Evolutionary conservation across 2,113 vertebrate genomes (phyloP), one percentile per base, ranked within the genome.

Genomic region (Brachyhypopomus gauderio): DNA sequence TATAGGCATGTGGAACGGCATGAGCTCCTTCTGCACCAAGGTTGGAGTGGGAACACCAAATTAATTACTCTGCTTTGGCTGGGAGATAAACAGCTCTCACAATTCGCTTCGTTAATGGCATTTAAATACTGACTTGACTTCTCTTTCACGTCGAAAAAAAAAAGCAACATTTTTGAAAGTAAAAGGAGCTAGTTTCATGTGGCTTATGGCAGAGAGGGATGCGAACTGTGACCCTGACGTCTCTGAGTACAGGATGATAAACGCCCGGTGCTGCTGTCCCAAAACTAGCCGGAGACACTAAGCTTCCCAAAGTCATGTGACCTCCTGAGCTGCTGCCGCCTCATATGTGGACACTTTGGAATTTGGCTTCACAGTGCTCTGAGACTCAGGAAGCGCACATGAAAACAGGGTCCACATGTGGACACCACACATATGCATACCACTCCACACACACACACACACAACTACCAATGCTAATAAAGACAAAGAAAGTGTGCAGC

Each of bases 1-100:
- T 82, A 81, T 76, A 48, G 52, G 34, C 30, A 77, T n/a, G n/a
- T n/a, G 79, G 75, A 30, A 67, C 81, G 60, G 20, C 16, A 71
- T 69, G 79, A 38, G 75, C 41, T 78, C 36, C 75, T 58, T 78
- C 75, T 70, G 56, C 20, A 71, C 58, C 6, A 6, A 76, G 23
- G 59, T 71, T 69, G 52, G 72, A 12, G 45, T 25, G 60, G 66
- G 23, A 56, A 17, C 22, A 7, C 52, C 52, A 74, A 82, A 85
- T 78, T 41, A 82, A 78, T 81, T 59, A 77, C 71, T 72, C 27
- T 72, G 27, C 22, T 64, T 41, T 11, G n/a, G 62, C 56, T 64
- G 19, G 9, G 63, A 82, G 58, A 82, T 71, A 82, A 82, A 82
- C 76, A 72, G 71, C 82, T 69, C 52, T 69, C 52, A 75, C 30